These are phyloP conservation scores for Microtus oregoni DNA, from an alignment of 2,113 vertebrate genomes.

Conservation along the genomic window DNA sequence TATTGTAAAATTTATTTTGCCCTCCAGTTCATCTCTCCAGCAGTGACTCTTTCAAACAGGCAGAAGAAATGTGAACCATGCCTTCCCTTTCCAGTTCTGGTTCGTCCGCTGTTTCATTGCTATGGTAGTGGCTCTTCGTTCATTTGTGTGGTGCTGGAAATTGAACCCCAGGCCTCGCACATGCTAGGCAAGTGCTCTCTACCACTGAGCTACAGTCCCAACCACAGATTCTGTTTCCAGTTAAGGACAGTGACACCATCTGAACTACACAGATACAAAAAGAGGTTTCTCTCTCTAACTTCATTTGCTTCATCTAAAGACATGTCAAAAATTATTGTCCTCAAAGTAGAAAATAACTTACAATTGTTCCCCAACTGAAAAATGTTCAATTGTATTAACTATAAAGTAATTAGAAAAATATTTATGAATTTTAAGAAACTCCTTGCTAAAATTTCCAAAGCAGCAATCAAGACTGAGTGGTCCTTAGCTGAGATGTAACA, in stretches of 20 bases:
- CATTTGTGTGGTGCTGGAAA: neutral
- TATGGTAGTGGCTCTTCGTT: neutral
- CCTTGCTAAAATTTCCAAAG: neutral
- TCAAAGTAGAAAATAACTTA: slow-evolving; percentile 34
- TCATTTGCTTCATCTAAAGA: slow-evolving; percentile 33
- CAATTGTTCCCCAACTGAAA: slow-evolving; percentile 2
- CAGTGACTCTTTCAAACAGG: slow-evolving; percentile 1
- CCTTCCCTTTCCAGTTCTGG: neutral
- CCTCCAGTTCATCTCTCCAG: slow-evolving; percentile 36
- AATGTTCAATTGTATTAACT: neutral
- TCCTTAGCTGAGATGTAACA: neutral
- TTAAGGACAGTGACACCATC: slow-evolving; percentile 9
- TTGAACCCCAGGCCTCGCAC: neutral
- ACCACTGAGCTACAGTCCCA: neutral
- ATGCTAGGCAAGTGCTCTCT: neutral
- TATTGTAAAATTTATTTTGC: slow-evolving; percentile 11
- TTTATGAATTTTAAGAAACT: neutral
- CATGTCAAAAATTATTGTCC: neutral
- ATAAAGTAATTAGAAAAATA: neutral
- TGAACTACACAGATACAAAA: neutral
- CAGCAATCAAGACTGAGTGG: neutral
- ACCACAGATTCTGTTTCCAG: neutral
- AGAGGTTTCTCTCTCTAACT: neutral
- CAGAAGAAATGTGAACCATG: slow-evolving; percentile 26
- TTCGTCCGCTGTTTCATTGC: neutral